Conservation (phyloP, 2,113 vertebrate genomes). For the Clarias gariepinus region DNA sequence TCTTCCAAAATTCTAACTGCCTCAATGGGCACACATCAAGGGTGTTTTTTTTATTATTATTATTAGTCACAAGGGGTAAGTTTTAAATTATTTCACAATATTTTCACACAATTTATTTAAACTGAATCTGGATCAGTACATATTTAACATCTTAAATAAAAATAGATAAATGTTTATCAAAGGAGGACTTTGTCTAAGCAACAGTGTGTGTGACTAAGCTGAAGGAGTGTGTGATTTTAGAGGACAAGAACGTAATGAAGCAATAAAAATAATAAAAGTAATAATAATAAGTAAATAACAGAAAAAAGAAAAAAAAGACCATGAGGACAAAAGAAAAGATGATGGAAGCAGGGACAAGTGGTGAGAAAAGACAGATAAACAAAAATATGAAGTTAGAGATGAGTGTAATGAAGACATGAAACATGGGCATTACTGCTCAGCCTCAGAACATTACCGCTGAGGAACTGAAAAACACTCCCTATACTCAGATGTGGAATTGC, state of each 20-base stretch:
- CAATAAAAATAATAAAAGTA: background rate
- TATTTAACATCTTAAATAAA: background rate
- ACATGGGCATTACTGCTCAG: conserved; percentile 9
- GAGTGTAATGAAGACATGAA: conserved; percentile 10
- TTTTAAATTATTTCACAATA: conserved; percentile 1
- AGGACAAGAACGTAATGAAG: background rate
- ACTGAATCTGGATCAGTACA: background rate
- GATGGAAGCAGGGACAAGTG: conserved; percentile 32
- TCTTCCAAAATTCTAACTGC: conserved; percentile 19
- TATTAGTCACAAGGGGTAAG: background rate
- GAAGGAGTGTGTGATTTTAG: background rate
- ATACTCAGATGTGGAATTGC: conserved; percentile 58
- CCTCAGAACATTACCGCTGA: background rate
- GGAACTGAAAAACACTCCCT: background rate
- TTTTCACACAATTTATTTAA: conserved; percentile 27
- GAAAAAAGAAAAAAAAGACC: background rate
- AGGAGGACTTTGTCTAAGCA: background rate
- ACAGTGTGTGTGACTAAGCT: background rate
- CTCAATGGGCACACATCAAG: conserved; percentile 25
- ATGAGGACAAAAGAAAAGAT: conserved; percentile 13
- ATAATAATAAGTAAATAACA: background rate
- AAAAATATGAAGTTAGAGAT: background rate
- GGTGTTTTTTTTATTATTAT: conserved; percentile 11
- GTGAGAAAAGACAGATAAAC: conserved; percentile 26
- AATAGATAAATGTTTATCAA: background rate